Base-by-base conservation (phyloP, 1,140 invertebrate species). In the Mactra quadrangularis region DNA sequence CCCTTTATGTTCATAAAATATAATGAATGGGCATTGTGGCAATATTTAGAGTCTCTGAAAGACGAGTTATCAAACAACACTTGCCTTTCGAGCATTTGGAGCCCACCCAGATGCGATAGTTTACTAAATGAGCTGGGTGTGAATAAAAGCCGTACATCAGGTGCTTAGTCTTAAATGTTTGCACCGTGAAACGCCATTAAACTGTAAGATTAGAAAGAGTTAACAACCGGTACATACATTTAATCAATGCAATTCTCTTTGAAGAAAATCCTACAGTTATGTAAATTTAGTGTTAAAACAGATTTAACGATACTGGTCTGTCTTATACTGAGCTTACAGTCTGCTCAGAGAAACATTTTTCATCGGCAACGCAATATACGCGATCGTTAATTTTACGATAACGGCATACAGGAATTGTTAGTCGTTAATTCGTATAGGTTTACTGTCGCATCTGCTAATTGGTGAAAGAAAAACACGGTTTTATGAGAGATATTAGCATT, bases 401-500 rank as follows among this genome's bases (percentile, higher is more conserved):
- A 78, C 57, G 75, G 53, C 75, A 64, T 66, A 4, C 57, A 25
- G 33, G 75, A 78, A 66, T 78, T 78, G 75, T 78, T 50, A 57
- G 59, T 78, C 55, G 75, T 78, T 78, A 64, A 78, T 64, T 78
- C 75, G 25, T 78, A 78, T 78, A 66, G 55, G 47, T 66, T 78
- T 64, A 64, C 75, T 27, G 59, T 66, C 59, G 59, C 45, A 57
- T 45, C 33, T 55, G 38, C 75, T 78, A 78, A 78, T 78, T 78
- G 75, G 57, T 66, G 75, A 78, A 66, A 78, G 62, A 41, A 66
- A 78, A 78, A 45, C 60, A 41, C 31, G 33, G 19, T 60, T 78
- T 78, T 78, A 78, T 78, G 57, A 45, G 59, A 47, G 47, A 60
- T 66, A 78, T 78, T 78, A 78, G 75, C 75, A 78, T 78, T 78